phyloP scores from a whole-genome alignment of 64 coral and sea anemone genomes.

The Orbicella faveolata region DNA sequence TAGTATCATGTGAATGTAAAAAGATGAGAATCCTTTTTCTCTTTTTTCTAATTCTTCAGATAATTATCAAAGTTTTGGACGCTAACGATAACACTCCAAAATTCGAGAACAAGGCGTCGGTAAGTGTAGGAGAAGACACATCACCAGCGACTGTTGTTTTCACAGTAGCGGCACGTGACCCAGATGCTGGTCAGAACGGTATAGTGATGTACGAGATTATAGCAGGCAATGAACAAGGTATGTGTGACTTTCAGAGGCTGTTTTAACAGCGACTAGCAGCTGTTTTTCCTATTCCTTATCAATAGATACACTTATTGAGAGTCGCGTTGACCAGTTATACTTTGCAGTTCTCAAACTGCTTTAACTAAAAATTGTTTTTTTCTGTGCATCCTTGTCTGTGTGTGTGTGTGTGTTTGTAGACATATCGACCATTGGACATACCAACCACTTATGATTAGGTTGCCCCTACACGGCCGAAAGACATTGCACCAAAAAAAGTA shows the following conservation, averaged over 20 bases:
- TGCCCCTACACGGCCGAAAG: too few species aligned
- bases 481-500: too few species aligned
- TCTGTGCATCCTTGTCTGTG: not conserved
- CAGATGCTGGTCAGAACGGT: slow-evolving; percentile 58
- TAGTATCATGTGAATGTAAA: too few species aligned
- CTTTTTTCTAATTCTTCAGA: slow-evolving; percentile 30
- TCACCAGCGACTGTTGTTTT: slow-evolving; percentile 14
- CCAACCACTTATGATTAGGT: too few species aligned
- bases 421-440: too few species aligned
- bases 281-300: too few species aligned
- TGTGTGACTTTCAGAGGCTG: not conserved
- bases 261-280: not conserved
- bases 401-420: too few species aligned
- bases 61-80: slow-evolving; percentile 55
- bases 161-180: slow-evolving; percentile 43
- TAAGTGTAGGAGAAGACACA: slow-evolving; percentile 52
- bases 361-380: not conserved
- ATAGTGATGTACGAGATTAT: slow-evolving; percentile 55
- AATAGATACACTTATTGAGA: too few species aligned
- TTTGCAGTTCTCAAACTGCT: too few species aligned
- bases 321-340: too few species aligned
- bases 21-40: not conserved
- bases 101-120: slow-evolving; percentile 23
- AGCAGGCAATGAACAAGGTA: slow-evolving; percentile 59
- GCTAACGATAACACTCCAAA: slow-evolving; percentile 71